phyloP scores from a whole-genome alignment of 2,797 vertebrate genomes.

The Labroides dimidiatus region DNA sequence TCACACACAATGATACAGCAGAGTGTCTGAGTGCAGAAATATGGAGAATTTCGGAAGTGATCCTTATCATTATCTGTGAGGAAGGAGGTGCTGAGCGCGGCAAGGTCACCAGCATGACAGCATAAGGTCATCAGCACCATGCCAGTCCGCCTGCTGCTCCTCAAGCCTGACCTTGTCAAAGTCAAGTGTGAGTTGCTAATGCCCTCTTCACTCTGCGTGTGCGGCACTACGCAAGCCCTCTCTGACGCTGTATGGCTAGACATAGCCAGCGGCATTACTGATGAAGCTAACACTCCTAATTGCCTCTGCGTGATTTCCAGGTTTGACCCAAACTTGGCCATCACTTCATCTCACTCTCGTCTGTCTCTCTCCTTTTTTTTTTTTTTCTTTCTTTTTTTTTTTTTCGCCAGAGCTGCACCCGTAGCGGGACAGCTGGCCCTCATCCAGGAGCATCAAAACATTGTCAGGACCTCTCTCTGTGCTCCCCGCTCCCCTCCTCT shows the following conservation, averaged over 20 bases:
- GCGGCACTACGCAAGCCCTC: constrained; percentile 29
- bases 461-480: constrained; percentile 70
- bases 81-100: constrained; percentile 45
- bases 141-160: constrained; percentile 74
- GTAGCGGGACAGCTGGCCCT: constrained; percentile 68
- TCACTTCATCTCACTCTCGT: constrained; percentile 60
- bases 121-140: constrained; percentile 70
- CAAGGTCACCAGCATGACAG: constrained; percentile 74
- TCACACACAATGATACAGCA: constrained; percentile 14
- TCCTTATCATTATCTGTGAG: constrained; percentile 51
- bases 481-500: constrained; percentile 63
- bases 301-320: constrained; percentile 67
- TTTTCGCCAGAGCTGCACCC: constrained; percentile 39
- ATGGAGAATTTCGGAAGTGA: constrained; percentile 37
- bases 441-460: constrained; percentile 76
- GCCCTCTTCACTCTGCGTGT: constrained; percentile 64
- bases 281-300: constrained; percentile 74
- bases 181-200: constrained; percentile 72
- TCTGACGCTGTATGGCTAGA: constrained; percentile 38
- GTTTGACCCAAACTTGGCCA: constrained; percentile 70
- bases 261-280: constrained; percentile 66
- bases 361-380: constrained; percentile 41
- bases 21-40: constrained; percentile 24
- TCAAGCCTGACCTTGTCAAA: constrained; percentile 78
- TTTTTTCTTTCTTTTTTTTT: too few relatives aligned